These are phyloP conservation scores for Falco concolor DNA, from an alignment of 2,797 vertebrate genomes.

Conservation along the genomic window DNA sequence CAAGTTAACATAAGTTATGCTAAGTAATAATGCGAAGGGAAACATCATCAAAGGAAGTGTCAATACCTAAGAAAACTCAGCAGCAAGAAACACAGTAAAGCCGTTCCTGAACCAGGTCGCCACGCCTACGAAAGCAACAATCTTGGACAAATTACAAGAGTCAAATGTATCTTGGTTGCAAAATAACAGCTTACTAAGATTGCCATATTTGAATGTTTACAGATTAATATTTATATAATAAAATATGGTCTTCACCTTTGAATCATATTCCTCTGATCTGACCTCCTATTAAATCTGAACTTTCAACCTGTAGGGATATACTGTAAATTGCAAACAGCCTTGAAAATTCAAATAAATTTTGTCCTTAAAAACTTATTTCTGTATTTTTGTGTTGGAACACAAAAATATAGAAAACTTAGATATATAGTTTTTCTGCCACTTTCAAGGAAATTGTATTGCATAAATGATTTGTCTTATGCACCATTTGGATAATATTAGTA, in stretches of 20 bases:
- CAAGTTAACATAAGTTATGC: not conserved
- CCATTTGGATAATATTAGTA: not conserved
- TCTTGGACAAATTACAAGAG: not conserved
- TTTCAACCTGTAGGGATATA: not conserved
- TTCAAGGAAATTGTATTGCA: not conserved
- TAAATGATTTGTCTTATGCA: not conserved
- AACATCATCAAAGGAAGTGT: not conserved
- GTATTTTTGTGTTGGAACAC: not conserved
- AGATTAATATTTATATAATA: not conserved
- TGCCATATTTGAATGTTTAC: not conserved
- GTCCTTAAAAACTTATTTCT: not conserved
- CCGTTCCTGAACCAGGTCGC: too few relatives aligned
- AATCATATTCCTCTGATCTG: not conserved
- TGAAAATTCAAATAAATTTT: not conserved
- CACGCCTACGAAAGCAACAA: not conserved
- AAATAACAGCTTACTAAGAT: not conserved
- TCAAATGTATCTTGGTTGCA: not conserved
- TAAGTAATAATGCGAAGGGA: not conserved
- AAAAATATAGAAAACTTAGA: not conserved
- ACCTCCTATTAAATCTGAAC: not conserved
- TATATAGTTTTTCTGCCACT: not conserved
- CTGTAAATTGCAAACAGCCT: not conserved
- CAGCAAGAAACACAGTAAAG: not conserved
- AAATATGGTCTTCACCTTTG: not conserved
- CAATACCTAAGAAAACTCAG: not conserved